Percentiles rank a stretch among this genome's conserved stretches.
Conservation (phyloP, 1,140 invertebrate genomes). For the Drosophila watanabei region DNA sequence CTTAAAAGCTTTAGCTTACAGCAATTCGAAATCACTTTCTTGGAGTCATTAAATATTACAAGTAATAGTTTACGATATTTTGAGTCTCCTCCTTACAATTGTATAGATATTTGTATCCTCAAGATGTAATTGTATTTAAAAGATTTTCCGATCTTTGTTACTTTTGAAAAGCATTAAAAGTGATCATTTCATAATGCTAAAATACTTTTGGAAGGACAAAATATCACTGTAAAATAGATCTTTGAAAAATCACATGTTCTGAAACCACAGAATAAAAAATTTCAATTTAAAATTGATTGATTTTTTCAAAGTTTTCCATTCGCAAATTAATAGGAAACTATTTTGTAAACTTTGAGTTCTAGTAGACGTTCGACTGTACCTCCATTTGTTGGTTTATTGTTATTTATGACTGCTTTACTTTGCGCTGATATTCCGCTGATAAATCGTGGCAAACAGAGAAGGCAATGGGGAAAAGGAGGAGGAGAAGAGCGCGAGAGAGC, state of each 20-base stretch:
- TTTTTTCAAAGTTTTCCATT: not conserved
- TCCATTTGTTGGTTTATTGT: constrained; percentile 20
- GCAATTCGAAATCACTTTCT: too few relatives aligned
- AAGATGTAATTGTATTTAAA: not conserved
- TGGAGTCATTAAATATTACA: not conserved
- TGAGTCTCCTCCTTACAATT: not conserved
- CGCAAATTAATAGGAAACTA: not conserved
- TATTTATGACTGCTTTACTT: constrained; percentile 29
- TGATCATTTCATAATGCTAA: not conserved
- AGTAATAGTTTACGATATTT: not conserved
- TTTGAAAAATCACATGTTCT: not conserved
- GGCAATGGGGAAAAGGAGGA: not conserved
- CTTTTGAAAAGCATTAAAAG: not conserved
- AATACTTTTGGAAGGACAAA: not conserved
- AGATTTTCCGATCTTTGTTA: not conserved
- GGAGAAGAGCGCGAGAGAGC: constrained; percentile 3
- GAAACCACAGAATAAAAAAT: not conserved
- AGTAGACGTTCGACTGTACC: constrained; percentile 30
- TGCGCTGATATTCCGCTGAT: constrained; percentile 31
- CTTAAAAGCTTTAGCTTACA: not conserved
- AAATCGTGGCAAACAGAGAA: constrained; percentile 22
- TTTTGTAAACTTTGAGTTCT: constrained; percentile 6
- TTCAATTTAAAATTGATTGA: not conserved
- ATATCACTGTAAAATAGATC: not conserved
- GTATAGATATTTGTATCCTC: not conserved